These are phyloP conservation scores for Aromia moschata DNA, from an alignment of 2,888 invertebrate species.

Conservation along the genomic window DNA sequence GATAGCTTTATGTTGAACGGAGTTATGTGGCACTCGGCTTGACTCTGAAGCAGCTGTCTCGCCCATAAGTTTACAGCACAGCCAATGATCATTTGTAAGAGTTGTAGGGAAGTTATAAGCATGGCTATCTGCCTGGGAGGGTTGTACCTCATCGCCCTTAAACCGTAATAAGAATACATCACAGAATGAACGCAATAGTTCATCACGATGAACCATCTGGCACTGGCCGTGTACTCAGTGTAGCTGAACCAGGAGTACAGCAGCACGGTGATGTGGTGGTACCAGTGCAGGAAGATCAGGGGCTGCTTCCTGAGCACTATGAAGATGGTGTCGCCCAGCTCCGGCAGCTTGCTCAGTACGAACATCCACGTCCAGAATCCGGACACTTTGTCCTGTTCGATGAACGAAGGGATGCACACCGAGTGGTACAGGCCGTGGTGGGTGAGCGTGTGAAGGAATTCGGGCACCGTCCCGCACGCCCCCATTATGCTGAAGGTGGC, in stretches of 20 bases:
- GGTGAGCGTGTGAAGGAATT: constrained; percentile 86
- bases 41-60: constrained; percentile 78
- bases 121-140: constrained; percentile 88
- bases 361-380: constrained; percentile 99
- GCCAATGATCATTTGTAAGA: constrained; percentile 95
- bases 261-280: constrained; percentile 94
- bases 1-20: constrained; percentile 86
- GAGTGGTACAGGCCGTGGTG: constrained; percentile 95
- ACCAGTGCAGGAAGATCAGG: constrained; percentile 95
- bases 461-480: constrained; percentile 91
- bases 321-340: constrained; percentile 95
- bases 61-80: constrained; percentile 91
- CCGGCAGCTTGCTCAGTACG: constrained; percentile 94
- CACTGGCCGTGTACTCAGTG: constrained; percentile 88
- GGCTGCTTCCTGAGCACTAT: constrained; percentile 93
- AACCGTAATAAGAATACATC: constrained; percentile 92
- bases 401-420: constrained; percentile 94
- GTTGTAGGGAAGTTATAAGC: constrained; percentile 89
- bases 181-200: constrained; percentile 91
- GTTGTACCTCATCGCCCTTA: constrained; percentile 84
- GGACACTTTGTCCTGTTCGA: constrained; percentile 88
- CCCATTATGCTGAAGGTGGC: constrained; percentile 97
- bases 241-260: constrained; percentile 95
- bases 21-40: constrained; percentile 83
- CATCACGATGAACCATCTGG: constrained; percentile 95